phyloP scores from a whole-genome alignment of 2,113 vertebrate genomes.

The Heliornis fulica region DNA sequence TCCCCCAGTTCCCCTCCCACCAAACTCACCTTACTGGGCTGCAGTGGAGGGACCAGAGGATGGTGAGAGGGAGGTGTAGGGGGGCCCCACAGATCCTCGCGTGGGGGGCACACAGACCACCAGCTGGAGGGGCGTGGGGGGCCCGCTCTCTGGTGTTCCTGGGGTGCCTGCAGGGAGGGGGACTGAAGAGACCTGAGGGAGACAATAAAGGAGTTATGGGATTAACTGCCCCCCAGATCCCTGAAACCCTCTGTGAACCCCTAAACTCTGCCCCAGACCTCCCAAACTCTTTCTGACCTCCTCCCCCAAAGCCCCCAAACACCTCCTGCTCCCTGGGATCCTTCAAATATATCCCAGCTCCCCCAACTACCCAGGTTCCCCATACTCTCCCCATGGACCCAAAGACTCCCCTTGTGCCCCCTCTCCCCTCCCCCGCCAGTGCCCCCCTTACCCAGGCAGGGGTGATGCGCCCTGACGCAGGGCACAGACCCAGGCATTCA shows the following conservation, averaged over 20 bases:
- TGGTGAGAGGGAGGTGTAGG: neutral
- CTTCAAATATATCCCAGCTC: too few relatives aligned
- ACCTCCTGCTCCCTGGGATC: too few relatives aligned
- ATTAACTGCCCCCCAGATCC: neutral
- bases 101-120: neutral
- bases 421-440: neutral
- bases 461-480: neutral
- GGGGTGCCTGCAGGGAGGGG: neutral
- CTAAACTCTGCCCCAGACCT: too few relatives aligned
- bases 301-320: neutral
- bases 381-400: too few relatives aligned
- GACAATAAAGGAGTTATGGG: neutral
- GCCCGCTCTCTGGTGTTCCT: neutral
- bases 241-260: neutral
- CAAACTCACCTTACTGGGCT: neutral
- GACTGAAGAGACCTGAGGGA: neutral
- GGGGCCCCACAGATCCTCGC: neutral
- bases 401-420: neutral
- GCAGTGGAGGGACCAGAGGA: neutral
- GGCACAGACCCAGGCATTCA: neutral
- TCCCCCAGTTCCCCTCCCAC: too few relatives aligned
- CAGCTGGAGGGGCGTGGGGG: accelerated
- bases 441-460: neutral
- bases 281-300: neutral
- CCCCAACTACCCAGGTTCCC: too few relatives aligned